These are phyloP conservation scores for Coracias cyanogaster DNA, from an alignment of 2,797 vertebrate species.

Conservation along the genomic window DNA sequence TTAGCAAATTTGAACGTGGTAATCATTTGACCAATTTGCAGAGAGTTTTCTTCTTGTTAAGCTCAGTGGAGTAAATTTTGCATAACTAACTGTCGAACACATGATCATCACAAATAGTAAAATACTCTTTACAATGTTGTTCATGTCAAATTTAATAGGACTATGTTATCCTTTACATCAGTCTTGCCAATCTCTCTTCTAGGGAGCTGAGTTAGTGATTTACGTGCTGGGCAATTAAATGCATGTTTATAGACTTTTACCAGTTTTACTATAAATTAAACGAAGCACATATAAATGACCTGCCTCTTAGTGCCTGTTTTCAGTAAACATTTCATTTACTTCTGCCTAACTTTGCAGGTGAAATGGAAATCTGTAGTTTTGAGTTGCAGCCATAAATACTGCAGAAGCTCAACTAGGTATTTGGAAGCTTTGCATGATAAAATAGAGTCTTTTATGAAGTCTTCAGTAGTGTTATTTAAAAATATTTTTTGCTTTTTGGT, in stretches of 20 bases:
- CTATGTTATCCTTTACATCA: background rate
- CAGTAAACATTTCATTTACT: background rate
- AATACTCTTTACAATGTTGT: background rate
- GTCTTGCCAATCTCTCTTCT: background rate
- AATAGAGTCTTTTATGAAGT: background rate
- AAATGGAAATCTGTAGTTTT: background rate
- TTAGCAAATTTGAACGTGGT: background rate
- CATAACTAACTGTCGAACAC: background rate
- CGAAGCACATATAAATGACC: background rate
- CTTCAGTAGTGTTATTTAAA: background rate
- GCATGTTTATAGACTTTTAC: background rate
- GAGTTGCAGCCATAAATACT: background rate
- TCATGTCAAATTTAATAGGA: background rate
- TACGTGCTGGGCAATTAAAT: background rate
- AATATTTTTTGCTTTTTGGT: background rate
- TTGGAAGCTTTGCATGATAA: background rate
- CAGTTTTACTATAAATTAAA: background rate
- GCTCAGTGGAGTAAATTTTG: background rate
- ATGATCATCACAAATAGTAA: background rate
- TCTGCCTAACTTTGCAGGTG: background rate
- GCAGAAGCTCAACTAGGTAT: background rate
- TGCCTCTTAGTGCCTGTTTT: background rate
- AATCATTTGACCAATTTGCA: background rate
- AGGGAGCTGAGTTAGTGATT: background rate
- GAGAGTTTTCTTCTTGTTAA: background rate